Evolutionary conservation across 2,888 invertebrate genomes (phyloP).

Genomic region (Eueremaeus valkanovi): DNA sequence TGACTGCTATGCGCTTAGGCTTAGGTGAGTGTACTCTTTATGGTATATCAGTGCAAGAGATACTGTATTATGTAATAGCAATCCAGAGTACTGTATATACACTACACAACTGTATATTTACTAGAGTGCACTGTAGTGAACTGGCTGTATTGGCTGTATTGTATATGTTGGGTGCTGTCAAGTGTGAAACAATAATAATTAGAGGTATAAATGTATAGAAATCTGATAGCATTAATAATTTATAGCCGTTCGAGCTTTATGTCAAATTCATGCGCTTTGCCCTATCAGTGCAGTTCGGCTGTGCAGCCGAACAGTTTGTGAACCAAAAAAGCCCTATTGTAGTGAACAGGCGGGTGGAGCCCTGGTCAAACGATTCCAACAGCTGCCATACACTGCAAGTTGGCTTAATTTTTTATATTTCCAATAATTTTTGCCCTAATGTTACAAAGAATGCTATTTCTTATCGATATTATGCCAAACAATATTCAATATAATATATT

Average conservation of each 20-base stretch:
- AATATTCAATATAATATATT: constrained; percentile 19
- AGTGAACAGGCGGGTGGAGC: too few relatives aligned
- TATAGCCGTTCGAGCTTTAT: background rate
- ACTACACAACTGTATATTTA: too few relatives aligned
- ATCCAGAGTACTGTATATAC: too few relatives aligned
- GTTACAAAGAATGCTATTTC: constrained; percentile 20
- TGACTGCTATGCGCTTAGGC: constrained; percentile 4
- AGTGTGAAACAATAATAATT: constrained; percentile 34
- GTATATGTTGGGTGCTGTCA: constrained; percentile 22
- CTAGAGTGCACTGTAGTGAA: too few relatives aligned
- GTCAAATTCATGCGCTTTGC: constrained; percentile 33
- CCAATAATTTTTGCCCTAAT: constrained; percentile 21
- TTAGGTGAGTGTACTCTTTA: background rate
- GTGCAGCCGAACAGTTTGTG: background rate
- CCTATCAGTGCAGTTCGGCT: background rate
- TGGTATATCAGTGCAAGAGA: background rate
- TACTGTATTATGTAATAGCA: too few relatives aligned
- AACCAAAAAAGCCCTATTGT: background rate
- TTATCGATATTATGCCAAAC: constrained; percentile 4
- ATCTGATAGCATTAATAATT: constrained; percentile 34
- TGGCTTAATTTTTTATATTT: constrained; percentile 12
- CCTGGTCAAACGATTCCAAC: background rate
- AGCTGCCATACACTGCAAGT: constrained; percentile 26
- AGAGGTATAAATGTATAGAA: constrained; percentile 29
- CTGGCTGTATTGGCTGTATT: background rate